These are phyloP conservation scores for Macrosiphum euphorbiae DNA, from an alignment of 2,888 invertebrate species.

Conservation along the genomic window DNA sequence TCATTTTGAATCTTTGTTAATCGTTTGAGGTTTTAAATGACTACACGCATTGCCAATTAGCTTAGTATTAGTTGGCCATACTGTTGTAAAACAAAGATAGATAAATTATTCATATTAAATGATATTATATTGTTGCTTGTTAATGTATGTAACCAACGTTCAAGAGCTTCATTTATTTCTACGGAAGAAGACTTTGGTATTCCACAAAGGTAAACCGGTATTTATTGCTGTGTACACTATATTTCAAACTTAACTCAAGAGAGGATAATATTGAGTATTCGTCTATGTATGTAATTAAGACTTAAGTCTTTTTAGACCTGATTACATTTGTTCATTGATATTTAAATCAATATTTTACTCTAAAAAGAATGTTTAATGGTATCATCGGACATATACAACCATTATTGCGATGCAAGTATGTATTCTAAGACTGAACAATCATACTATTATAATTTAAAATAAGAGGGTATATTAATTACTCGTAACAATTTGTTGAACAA, in stretches of 20 bases:
- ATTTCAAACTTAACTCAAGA: neutral
- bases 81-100: neutral
- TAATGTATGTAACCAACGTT: neutral
- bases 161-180: neutral
- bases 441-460: neutral
- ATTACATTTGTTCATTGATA: neutral
- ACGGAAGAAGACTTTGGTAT: neutral
- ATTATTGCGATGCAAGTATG: neutral
- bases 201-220: neutral
- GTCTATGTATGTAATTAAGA: neutral
- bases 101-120: neutral
- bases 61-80: neutral
- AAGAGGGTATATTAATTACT: neutral
- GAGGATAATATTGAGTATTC: neutral
- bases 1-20: too few relatives aligned
- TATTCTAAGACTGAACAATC: neutral
- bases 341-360: conserved; percentile 8
- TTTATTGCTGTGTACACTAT: neutral
- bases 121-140: neutral
- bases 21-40: neutral
- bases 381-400: neutral
- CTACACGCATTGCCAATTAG: neutral
- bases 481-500: neutral
- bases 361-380: neutral
- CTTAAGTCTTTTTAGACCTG: neutral